Conservation (phyloP, 1,140 invertebrate genomes). For the Drosophila yakuba region DNA sequence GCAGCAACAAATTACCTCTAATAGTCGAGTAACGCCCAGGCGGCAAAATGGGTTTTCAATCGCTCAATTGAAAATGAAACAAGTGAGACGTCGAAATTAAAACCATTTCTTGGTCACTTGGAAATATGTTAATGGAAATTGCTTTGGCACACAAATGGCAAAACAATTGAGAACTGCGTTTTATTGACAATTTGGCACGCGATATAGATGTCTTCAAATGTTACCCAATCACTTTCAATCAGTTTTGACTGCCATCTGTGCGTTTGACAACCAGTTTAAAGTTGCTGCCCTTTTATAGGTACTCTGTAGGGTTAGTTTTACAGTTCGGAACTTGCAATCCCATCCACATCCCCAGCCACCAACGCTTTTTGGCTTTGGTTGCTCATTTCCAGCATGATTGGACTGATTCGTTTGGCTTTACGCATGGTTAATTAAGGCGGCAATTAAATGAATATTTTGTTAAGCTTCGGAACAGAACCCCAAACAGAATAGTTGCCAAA, state of each 20-base stretch:
- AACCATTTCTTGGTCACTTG: constrained; percentile 35
- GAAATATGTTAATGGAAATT: constrained; percentile 35
- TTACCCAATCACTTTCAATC: constrained; percentile 44
- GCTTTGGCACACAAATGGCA: constrained; percentile 29
- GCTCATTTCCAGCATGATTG: constrained; percentile 57
- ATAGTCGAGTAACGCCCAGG: constrained; percentile 49
- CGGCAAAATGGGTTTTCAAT: constrained; percentile 34
- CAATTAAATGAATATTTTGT: constrained; percentile 70
- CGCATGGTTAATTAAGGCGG: constrained; percentile 73
- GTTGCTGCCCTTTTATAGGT: constrained; percentile 53
- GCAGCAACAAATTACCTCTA: constrained; percentile 40
- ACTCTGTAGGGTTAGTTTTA: constrained; percentile 21
- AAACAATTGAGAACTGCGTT: constrained; percentile 16
- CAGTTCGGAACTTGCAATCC: constrained; percentile 32
- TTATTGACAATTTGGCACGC: constrained; percentile 49
- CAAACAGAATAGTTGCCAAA: constrained; percentile 56
- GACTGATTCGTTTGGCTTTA: constrained; percentile 40
- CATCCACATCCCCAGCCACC: constrained; percentile 7
- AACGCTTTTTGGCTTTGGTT: constrained; percentile 26
- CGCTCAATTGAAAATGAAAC: constrained; percentile 27
- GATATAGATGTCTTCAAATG: not conserved
- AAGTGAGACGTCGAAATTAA: constrained; percentile 17
- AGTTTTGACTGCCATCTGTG: constrained; percentile 39
- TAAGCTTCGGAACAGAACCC: constrained; percentile 40
- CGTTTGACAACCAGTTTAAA: constrained; percentile 3